These are phyloP conservation scores for Allolobophora icterica DNA, from an alignment of 2,888 invertebrate species.

Conservation along the genomic window DNA sequence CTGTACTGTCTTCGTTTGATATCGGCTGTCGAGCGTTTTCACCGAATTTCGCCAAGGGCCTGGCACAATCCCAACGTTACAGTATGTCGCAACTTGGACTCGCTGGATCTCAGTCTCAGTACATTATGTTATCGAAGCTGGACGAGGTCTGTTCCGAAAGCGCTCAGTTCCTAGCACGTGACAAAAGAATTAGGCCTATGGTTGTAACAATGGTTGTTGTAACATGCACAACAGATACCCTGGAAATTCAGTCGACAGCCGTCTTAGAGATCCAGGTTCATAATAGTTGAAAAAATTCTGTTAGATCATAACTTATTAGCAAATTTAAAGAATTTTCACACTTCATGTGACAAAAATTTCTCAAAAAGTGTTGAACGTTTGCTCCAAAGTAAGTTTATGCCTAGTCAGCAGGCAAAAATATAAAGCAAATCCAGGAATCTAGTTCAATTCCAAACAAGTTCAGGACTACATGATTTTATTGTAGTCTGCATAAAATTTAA, in stretches of 20 bases:
- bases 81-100: neutral
- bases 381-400: too few relatives aligned
- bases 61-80: neutral
- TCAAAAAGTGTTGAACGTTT: too few relatives aligned
- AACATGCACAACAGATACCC: neutral
- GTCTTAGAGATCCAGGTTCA: too few relatives aligned
- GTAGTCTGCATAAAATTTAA: neutral
- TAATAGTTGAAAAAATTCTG: too few relatives aligned
- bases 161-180: neutral
- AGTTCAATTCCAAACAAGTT: neutral
- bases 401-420: too few relatives aligned
- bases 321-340: too few relatives aligned
- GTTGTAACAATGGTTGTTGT: neutral
- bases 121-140: neutral
- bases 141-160: neutral
- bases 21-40: neutral
- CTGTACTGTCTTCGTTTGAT: conserved; percentile 35
- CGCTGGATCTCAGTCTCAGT: neutral
- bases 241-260: neutral
- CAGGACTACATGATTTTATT: neutral
- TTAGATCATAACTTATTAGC: too few relatives aligned
- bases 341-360: too few relatives aligned
- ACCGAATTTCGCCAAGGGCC: neutral
- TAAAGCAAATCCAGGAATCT: neutral
- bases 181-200: too few relatives aligned